Evolutionary conservation across 2,888 invertebrate genomes (phyloP).

Genomic region (Drosophila niveifrons): DNA sequence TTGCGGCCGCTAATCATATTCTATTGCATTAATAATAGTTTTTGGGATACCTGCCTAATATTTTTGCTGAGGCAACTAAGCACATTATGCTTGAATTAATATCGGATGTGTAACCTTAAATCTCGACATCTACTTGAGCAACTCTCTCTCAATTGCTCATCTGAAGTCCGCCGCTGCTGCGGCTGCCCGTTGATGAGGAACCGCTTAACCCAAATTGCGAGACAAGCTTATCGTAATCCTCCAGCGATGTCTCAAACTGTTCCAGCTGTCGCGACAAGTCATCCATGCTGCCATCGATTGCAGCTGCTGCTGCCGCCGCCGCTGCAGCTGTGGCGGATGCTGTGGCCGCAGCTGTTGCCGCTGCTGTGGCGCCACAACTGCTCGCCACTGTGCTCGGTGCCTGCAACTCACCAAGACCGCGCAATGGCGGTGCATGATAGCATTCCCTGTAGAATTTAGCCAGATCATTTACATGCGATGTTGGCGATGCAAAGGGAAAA

Average conservation of each 20-base stretch:
- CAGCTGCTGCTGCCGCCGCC: conserved; percentile 46
- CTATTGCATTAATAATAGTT: too few relatives aligned
- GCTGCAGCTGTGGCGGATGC: conserved; percentile 47
- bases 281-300: conserved; percentile 71
- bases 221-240: conserved; percentile 85
- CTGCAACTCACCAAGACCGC: conserved; percentile 74
- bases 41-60: too few relatives aligned
- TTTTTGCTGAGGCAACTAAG: not conserved
- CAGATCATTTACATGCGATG: conserved; percentile 85
- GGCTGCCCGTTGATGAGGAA: conserved; percentile 83
- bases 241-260: conserved; percentile 85
- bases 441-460: conserved; percentile 86
- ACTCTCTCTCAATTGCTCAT: conserved; percentile 77
- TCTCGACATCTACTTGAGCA: conserved; percentile 20
- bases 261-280: conserved; percentile 85
- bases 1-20: too few relatives aligned
- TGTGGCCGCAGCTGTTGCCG: conserved; percentile 42
- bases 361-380: conserved; percentile 38
- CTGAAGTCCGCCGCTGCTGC: conserved; percentile 81
- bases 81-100: not conserved
- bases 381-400: conserved; percentile 21
- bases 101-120: conserved; percentile 46
- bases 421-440: conserved; percentile 84
- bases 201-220: conserved; percentile 82
- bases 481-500: conserved; percentile 85